phyloP scores from a whole-genome alignment of 37 sponge, comb jelly and placozoan species.

The Spongilla lacustris region DNA sequence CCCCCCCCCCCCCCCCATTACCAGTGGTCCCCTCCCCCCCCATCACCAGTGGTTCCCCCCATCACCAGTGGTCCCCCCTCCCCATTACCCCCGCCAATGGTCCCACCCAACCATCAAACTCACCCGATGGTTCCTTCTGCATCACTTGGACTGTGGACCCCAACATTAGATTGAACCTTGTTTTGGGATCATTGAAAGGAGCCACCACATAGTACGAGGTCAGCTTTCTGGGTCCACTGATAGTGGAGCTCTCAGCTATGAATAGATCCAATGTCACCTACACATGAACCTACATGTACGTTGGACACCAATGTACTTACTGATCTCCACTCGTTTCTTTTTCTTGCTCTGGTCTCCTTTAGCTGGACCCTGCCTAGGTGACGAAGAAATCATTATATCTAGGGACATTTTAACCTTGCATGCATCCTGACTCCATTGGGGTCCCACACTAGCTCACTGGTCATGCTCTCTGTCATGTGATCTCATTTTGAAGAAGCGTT shows the following conservation, averaged over 20 bases:
- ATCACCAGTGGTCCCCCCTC: too few species aligned
- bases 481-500: constrained; percentile 41
- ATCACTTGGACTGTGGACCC: constrained; percentile 39
- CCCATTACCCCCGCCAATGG: too few species aligned
- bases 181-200: constrained; percentile 39
- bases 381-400: not conserved
- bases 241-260: constrained; percentile 34
- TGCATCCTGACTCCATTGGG: too few species aligned
- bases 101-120: not conserved
- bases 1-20: too few species aligned
- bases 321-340: not conserved
- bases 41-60: too few species aligned
- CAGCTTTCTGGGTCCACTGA: constrained; percentile 51
- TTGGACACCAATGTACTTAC: constrained; percentile 5
- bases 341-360: not conserved
- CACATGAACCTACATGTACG: too few species aligned
- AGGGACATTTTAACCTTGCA: too few species aligned
- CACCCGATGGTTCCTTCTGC: constrained; percentile 60
- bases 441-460: too few species aligned
- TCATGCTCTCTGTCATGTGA: constrained; percentile 1
- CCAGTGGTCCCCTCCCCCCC: too few species aligned
- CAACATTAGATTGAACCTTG: constrained; percentile 45
- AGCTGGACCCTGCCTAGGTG: not conserved
- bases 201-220: constrained; percentile 47
- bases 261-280: not conserved